These are phyloP conservation scores for Stomatorhinus ivindoensis DNA, from an alignment of 2,113 vertebrate species.

Conservation along the genomic window DNA sequence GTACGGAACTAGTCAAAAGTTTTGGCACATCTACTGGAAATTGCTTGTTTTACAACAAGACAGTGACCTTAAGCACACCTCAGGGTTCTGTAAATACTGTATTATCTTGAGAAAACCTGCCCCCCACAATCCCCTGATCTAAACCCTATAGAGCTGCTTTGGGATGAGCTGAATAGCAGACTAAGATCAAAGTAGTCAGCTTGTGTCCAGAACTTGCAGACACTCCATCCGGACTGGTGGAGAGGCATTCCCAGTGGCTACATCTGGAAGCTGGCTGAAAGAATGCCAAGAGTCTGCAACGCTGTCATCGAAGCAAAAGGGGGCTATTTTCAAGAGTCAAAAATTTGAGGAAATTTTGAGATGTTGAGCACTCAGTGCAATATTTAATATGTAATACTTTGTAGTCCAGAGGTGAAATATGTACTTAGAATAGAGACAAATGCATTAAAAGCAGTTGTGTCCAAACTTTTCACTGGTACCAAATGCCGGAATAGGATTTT, in stretches of 20 bases:
- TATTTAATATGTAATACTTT: neutral
- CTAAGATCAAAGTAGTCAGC: too few species aligned
- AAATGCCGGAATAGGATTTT: neutral
- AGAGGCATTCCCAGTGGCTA: too few species aligned
- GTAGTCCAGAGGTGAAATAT: neutral
- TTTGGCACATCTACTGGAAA: neutral
- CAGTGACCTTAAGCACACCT: neutral
- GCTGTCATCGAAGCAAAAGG: too few species aligned
- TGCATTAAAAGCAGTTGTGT: neutral
- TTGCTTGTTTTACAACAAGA: neutral
- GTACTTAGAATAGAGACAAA: neutral
- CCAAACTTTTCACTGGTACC: neutral
- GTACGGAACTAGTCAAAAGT: neutral
- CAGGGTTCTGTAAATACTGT: neutral
- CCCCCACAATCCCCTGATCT: neutral
- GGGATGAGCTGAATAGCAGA: neutral
- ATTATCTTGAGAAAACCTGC: neutral
- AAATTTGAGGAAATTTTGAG: too few species aligned
- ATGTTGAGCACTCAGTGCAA: neutral
- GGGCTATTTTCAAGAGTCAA: neutral
- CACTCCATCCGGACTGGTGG: too few species aligned
- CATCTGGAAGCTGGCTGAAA: too few species aligned
- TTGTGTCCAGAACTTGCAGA: too few species aligned
- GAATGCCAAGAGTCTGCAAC: too few species aligned
- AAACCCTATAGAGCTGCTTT: neutral